Evolutionary conservation across 2,888 invertebrate species (phyloP).

Genomic region (Anorthoa munda): DNA sequence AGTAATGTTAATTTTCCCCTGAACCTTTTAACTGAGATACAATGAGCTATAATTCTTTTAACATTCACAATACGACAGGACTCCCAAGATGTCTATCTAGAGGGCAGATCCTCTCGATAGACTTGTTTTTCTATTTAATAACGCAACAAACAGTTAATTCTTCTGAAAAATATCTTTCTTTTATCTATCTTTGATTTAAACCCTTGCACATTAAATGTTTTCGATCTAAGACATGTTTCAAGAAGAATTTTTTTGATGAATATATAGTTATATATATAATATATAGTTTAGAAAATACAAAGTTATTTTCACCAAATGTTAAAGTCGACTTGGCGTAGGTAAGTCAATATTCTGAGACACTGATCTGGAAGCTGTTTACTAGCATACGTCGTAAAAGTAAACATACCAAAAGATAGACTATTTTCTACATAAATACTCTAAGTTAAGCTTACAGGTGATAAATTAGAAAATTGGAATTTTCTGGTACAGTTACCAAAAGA

Average conservation of each 20-base stretch:
- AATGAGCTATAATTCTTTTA: no score
- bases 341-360: conserved; percentile 35
- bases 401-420: background rate
- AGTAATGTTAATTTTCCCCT: no score
- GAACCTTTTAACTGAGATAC: no score
- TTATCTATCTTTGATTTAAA: background rate
- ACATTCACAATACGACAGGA: no score
- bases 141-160: no score
- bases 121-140: no score
- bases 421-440: background rate
- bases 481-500: background rate
- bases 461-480: background rate
- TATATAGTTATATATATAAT: no score
- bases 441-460: background rate
- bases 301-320: background rate
- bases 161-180: background rate
- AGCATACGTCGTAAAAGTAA: conserved; percentile 22
- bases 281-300: background rate
- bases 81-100: no score
- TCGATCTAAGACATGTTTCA: background rate
- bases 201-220: background rate
- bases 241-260: background rate
- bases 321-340: background rate
- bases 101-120: no score
- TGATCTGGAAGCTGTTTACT: conserved; percentile 20